phyloP scores from a whole-genome alignment of 2,113 vertebrate species.

The Lichenostomus cassidix region DNA sequence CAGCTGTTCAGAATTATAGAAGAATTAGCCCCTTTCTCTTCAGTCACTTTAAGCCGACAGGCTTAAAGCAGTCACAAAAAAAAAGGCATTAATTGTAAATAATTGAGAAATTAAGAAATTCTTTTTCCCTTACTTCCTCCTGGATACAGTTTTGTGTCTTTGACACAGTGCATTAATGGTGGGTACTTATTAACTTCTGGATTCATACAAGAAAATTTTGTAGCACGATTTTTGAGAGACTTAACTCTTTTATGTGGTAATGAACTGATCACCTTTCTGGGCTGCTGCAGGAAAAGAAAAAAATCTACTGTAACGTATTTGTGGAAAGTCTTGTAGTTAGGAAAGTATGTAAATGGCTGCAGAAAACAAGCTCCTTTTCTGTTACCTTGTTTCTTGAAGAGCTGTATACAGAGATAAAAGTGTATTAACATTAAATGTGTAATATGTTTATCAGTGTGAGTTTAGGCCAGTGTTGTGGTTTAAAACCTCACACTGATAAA shows the following conservation, averaged over 20 bases:
- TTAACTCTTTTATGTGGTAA: background rate
- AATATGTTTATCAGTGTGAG: background rate
- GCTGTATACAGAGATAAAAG: conserved; percentile 79
- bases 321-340: background rate
- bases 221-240: background rate
- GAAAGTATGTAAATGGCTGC: background rate
- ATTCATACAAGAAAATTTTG: background rate
- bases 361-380: background rate
- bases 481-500: conserved; percentile 72
- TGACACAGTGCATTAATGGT: background rate
- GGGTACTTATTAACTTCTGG: background rate
- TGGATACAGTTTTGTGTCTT: background rate
- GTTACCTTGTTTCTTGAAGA: conserved; percentile 55
- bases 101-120: background rate
- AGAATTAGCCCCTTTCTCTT: background rate
- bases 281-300: background rate
- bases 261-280: background rate
- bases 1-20: background rate
- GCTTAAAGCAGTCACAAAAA: background rate
- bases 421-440: conserved; percentile 79
- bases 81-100: background rate
- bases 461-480: conserved; percentile 64
- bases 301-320: background rate
- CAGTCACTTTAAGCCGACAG: background rate
- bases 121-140: background rate